Conservation (phyloP, 1,140 invertebrate genomes). For the Cyclina sinensis region DNA sequence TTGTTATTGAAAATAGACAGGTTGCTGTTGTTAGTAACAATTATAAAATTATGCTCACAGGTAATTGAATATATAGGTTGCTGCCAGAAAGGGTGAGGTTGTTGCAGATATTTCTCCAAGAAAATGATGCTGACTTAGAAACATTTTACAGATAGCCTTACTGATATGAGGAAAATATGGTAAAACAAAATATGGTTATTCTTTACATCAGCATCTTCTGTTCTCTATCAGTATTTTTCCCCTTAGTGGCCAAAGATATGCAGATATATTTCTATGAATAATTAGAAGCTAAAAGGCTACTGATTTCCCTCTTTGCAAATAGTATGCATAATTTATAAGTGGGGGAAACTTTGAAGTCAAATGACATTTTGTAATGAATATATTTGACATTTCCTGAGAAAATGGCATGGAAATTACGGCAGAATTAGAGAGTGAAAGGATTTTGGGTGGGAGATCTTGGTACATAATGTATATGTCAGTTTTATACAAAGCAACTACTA, state of each 20-base stretch:
- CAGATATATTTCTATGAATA: slow-evolving; percentile 34
- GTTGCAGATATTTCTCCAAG: no score
- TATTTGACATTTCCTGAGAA: slow-evolving; percentile 31
- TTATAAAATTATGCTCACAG: no score
- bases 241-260: not conserved
- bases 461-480: not conserved
- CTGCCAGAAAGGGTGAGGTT: no score
- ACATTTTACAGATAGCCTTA: no score
- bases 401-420: not conserved
- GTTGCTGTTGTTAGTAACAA: no score
- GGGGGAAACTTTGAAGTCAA: slow-evolving; percentile 8
- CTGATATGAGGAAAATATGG: no score
- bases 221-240: not conserved
- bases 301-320: slow-evolving; percentile 36
- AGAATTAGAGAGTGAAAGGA: not conserved
- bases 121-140: no score
- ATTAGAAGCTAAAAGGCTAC: slow-evolving; percentile 4
- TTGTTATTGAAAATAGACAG: no score
- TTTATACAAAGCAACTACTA: no score
- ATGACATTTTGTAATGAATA: slow-evolving; percentile 42
- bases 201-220: not conserved
- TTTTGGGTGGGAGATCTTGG: not conserved
- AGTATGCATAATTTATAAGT: slow-evolving; percentile 33
- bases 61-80: no score
- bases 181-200: not conserved